Evolutionary conservation across 2,888 invertebrate genomes (phyloP), one percentile per base, ranked within the genome.

Genomic region (Tricholauxania praeusta): DNA sequence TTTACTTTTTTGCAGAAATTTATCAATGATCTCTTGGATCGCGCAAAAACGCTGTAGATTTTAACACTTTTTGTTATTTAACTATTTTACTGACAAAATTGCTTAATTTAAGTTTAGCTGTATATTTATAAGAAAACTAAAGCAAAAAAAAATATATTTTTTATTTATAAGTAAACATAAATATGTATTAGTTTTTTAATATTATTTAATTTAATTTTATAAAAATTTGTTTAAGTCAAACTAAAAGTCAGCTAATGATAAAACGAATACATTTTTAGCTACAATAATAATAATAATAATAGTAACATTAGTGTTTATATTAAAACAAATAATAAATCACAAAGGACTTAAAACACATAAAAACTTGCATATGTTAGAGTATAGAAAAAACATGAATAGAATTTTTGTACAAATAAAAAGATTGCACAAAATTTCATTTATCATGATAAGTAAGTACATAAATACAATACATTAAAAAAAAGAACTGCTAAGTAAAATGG

Each of bases 1-100:
- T 70, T 76, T 76, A 83, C 82, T 85, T 82, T 81, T 82, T 92
- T 91, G 74, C 90, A 95, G 95, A 95, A 94, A 92, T 96, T 96
- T 89, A 94, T 95, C 87, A 94, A 94, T 86, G 95, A 95, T 88
- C 90, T 96, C 86, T 89, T 96, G 88, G 95, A 94, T 87, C 94
- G 94, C 88, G 95, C 95, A 86, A 95, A 95, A 89, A 95, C 95
- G 86, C 92, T 96, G 82, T 86, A 86, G 85, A 84, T 72, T 69
- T 60, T 57, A 72, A 19, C 17, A 67, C 63, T 48, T 51, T 72
- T 74, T 74, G 75, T 59, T 78, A 68, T 71, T 76, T 74, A 62
- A 64, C 51, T 69, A 74, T 74, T 76, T 76, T 74, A 73, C 55
- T 72, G 28, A 73, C 74, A 71, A 28, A 59, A 51, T 51, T 72